Percentiles rank a stretch among this genome's conserved stretches.
These are phyloP conservation scores for Apodemus sylvaticus DNA, from an alignment of 2,113 vertebrate species.

Conservation along the genomic window DNA sequence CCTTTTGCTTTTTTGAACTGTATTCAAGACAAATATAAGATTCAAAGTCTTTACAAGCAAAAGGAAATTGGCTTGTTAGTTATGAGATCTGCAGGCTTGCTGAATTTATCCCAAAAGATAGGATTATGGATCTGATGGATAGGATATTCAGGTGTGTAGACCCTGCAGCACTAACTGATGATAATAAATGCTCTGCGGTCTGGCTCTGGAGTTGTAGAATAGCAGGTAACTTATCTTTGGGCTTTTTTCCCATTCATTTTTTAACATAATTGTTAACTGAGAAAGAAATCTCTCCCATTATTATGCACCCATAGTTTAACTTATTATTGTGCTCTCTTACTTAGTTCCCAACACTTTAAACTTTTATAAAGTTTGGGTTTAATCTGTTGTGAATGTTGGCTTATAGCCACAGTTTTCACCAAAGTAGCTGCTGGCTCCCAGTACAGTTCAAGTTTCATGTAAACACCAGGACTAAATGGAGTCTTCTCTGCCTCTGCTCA, in stretches of 20 bases:
- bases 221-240: not conserved
- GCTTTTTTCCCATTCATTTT: not conserved
- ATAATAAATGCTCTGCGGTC: constrained; percentile 41
- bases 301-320: constrained; percentile 27
- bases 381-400: constrained; percentile 11
- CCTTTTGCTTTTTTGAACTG: not conserved
- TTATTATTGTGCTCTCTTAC: constrained; percentile 11
- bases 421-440: constrained; percentile 1
- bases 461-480: not conserved
- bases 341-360: constrained; percentile 60
- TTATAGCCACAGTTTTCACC: not conserved
- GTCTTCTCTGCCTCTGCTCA: not conserved
- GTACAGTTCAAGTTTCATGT: not conserved
- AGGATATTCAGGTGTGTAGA: constrained; percentile 29
- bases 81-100: not conserved
- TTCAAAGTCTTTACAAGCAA: not conserved
- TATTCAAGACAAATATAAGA: not conserved
- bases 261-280: constrained; percentile 19
- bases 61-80: constrained; percentile 41
- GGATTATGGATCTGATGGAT: constrained; percentile 26
- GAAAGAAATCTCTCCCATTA: not conserved
- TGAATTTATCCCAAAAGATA: constrained; percentile 6
- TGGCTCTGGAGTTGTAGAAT: constrained; percentile 50
- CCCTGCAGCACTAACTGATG: constrained; percentile 49
- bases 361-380: not conserved